These are phyloP conservation scores for Micrasema longulum DNA, from an alignment of 1,140 invertebrate genomes.

Conservation along the genomic window DNA sequence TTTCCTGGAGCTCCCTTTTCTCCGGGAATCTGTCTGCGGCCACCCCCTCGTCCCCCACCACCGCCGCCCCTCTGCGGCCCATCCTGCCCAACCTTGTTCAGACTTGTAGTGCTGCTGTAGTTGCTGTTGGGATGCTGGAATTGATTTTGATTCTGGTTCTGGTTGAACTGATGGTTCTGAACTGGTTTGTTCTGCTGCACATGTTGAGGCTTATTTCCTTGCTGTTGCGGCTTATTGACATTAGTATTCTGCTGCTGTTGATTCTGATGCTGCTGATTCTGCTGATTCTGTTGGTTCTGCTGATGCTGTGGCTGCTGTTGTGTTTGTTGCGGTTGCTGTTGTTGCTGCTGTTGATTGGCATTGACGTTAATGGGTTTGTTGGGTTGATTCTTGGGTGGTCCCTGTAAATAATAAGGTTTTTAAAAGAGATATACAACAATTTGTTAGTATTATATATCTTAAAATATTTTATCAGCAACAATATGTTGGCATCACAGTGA, in stretches of 20 bases:
- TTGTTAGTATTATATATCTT: not conserved
- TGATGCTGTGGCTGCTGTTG: constrained; percentile 50
- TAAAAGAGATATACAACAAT: not conserved
- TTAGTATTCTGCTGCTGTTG: constrained; percentile 24
- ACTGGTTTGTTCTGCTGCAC: constrained; percentile 7
- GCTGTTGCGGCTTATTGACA: constrained; percentile 23
- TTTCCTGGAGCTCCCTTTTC: constrained; percentile 6
- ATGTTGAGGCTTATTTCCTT: not conserved
- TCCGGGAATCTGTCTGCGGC: not conserved
- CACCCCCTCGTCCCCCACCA: constrained; percentile 55
- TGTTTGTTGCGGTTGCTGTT: constrained; percentile 45
- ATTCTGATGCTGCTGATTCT: constrained; percentile 36
- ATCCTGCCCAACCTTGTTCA: constrained; percentile 58
- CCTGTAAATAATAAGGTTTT: constrained; percentile 3
- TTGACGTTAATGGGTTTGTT: constrained; percentile 42
- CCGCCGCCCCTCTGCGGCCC: constrained; percentile 58
- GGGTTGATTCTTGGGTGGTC: constrained; percentile 50
- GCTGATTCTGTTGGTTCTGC: constrained; percentile 51
- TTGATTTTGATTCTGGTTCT: constrained; percentile 52
- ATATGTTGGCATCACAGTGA: constrained; percentile 27
- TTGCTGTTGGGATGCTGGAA: constrained; percentile 47
- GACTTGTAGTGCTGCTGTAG: constrained; percentile 50
- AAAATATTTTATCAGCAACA: constrained; percentile 6
- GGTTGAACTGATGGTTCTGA: constrained; percentile 21
- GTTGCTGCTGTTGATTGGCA: constrained; percentile 5